These are phyloP conservation scores for Actinia equina DNA, from an alignment of 64 coral and sea anemone genomes.

Conservation along the genomic window DNA sequence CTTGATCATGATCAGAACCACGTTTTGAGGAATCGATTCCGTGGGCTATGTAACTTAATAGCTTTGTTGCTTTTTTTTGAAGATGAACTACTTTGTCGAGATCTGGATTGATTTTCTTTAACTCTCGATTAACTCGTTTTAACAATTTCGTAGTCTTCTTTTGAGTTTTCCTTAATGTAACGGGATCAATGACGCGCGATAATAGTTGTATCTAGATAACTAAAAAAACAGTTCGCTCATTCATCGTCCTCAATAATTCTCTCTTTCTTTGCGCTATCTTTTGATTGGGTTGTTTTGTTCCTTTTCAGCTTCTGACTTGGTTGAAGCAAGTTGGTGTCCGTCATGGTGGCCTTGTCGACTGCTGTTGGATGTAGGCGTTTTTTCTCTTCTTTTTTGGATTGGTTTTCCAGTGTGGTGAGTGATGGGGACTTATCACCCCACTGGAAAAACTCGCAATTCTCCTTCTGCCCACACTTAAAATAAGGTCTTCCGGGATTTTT, in stretches of 20 bases:
- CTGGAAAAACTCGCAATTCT: neutral
- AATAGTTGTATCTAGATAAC: neutral
- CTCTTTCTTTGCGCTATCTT: neutral
- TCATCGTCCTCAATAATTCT: neutral
- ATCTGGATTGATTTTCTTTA: too few species aligned
- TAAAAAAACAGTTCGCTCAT: neutral
- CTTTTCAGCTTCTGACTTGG: neutral
- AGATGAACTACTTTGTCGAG: too few species aligned
- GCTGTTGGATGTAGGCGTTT: neutral
- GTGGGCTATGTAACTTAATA: too few species aligned
- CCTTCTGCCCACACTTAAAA: neutral
- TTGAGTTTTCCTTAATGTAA: neutral
- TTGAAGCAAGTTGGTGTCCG: neutral
- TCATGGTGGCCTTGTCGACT: neutral
- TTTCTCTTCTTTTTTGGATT: neutral
- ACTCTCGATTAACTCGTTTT: too few species aligned
- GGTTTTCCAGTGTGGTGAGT: neutral
- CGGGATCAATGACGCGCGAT: neutral
- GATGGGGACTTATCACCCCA: slow-evolving; percentile 6
- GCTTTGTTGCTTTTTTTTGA: too few species aligned
- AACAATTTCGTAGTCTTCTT: too few species aligned
- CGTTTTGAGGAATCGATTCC: too few species aligned
- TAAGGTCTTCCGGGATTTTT: neutral
- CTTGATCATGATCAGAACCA: too few species aligned
- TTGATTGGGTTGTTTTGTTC: neutral